These are phyloP conservation scores for Pammene fasciana DNA, from an alignment of 2,888 invertebrate species.

Conservation along the genomic window DNA sequence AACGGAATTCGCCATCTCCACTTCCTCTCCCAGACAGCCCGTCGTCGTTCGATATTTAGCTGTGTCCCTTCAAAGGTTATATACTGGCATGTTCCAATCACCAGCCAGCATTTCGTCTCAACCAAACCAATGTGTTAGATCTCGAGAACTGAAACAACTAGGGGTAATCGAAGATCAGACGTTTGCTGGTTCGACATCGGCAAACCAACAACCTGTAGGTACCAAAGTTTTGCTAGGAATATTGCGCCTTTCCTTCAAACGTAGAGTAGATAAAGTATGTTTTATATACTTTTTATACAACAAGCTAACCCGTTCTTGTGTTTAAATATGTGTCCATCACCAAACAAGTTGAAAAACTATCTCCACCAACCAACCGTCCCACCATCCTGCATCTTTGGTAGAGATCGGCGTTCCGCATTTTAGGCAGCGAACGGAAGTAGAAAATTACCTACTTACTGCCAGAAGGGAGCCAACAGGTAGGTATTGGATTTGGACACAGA, in stretches of 20 bases:
- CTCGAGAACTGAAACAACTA: not conserved
- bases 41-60: constrained; percentile 36
- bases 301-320: too few relatives aligned
- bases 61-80: constrained; percentile 28
- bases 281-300: too few relatives aligned
- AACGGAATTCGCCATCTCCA: constrained; percentile 53
- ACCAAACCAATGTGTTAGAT: too few relatives aligned
- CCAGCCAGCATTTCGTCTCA: not conserved
- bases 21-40: constrained; percentile 56
- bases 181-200: not conserved
- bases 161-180: not conserved
- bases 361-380: too few relatives aligned
- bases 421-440: constrained; percentile 12
- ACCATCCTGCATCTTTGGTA: too few relatives aligned
- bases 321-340: too few relatives aligned
- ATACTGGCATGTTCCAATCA: constrained; percentile 5
- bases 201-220: too few relatives aligned
- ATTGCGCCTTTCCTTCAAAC: not conserved
- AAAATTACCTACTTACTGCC: constrained; percentile 6
- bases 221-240: not conserved
- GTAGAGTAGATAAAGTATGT: not conserved
- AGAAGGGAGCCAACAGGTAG: constrained; percentile 1
- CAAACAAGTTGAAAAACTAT: too few relatives aligned
- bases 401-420: not conserved
- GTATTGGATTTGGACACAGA: too few relatives aligned